Conservation (phyloP, 2,797 vertebrate genomes). For the Malacoctenus gilli region DNA sequence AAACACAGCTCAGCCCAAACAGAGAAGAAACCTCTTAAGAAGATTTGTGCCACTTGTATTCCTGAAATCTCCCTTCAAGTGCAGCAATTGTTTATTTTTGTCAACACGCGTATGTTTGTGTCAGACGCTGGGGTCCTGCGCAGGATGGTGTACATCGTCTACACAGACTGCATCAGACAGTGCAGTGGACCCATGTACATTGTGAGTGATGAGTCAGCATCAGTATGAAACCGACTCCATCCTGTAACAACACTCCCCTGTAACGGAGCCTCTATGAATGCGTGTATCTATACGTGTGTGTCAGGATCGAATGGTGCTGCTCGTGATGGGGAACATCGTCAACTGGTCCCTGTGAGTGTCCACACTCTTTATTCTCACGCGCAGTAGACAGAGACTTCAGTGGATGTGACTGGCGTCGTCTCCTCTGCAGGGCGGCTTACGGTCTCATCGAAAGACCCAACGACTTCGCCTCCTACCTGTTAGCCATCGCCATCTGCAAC, state of each 20-base stretch:
- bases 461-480: conserved; percentile 95
- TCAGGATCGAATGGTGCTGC: conserved; percentile 96
- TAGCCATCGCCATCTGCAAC: conserved; percentile 98
- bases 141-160: conserved; percentile 88
- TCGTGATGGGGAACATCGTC: conserved; percentile 97
- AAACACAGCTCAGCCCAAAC: too few relatives aligned
- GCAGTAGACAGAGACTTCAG: too few relatives aligned
- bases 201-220: conserved; percentile 79
- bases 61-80: too few relatives aligned
- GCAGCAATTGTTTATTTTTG: too few relatives aligned
- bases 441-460: conserved; percentile 92
- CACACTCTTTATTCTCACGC: background rate
- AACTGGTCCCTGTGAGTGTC: conserved; percentile 98
- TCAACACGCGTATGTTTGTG: too few relatives aligned
- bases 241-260: too few relatives aligned
- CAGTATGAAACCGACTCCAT: too few relatives aligned
- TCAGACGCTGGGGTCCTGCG: conserved; percentile 90
- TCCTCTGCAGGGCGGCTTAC: conserved; percentile 86
- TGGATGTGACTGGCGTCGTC: background rate
- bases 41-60: too few relatives aligned
- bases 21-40: too few relatives aligned
- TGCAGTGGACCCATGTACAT: conserved; percentile 96
- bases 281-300: too few relatives aligned
- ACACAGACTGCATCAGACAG: conserved; percentile 94
- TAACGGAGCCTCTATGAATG: too few relatives aligned